These are phyloP conservation scores for Nymphicus hollandicus DNA, from an alignment of 2,113 vertebrate species.

Conservation along the genomic window DNA sequence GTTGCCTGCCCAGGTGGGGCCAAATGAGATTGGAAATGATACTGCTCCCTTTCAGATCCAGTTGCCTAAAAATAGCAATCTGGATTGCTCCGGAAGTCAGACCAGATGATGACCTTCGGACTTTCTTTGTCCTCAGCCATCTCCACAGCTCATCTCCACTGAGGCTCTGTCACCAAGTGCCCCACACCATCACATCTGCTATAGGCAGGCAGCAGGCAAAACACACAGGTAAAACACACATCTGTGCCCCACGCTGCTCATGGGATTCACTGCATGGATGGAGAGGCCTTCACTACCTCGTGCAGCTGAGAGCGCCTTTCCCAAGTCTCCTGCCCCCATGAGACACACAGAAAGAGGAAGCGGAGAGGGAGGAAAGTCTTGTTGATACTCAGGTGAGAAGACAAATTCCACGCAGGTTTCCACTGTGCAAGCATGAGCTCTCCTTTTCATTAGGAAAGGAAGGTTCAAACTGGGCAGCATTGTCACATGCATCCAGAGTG, in stretches of 20 bases:
- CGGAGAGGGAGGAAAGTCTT: background rate
- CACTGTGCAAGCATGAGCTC: background rate
- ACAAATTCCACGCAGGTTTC: background rate
- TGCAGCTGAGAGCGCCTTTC: background rate
- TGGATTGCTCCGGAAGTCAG: background rate
- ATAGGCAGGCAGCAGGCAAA: background rate
- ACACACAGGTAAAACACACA: background rate
- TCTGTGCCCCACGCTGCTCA: background rate
- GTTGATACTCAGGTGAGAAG: background rate
- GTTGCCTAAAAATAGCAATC: background rate
- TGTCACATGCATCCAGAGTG: background rate
- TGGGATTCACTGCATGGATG: background rate
- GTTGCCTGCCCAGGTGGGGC: background rate
- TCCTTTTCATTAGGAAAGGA: background rate
- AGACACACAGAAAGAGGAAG: background rate
- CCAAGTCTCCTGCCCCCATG: background rate
- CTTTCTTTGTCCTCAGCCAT: background rate
- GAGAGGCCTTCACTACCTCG: background rate
- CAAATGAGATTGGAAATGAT: background rate
- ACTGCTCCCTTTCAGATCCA: background rate
- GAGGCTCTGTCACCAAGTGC: background rate
- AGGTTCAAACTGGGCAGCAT: background rate
- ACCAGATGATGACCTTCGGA: background rate
- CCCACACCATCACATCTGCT: rapidly evolving
- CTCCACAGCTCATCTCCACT: background rate